Percentiles rank a stretch among this genome's conserved stretches.
Evolutionary conservation across 2,888 invertebrate species (phyloP).

Genomic region (Dynastes hyllus): DNA sequence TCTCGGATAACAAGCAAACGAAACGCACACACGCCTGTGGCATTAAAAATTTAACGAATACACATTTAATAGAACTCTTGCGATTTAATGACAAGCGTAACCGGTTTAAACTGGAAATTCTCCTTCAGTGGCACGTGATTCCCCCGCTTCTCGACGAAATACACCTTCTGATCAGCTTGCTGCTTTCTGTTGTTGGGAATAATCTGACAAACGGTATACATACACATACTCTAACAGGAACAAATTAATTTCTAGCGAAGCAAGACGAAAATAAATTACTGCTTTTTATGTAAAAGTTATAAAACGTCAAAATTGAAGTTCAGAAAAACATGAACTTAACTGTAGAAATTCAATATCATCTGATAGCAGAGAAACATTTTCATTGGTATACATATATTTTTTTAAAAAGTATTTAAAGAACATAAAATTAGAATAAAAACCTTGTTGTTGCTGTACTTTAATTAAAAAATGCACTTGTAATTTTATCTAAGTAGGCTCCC

Average conservation of each 20-base stretch:
- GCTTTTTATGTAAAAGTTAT: not conserved
- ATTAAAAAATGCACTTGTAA: too few species aligned
- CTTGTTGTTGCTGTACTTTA: too few species aligned
- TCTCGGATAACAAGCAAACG: too few species aligned
- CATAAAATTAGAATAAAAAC: too few species aligned
- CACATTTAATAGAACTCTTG: not conserved
- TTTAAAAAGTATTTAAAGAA: not conserved
- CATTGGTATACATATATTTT: not conserved
- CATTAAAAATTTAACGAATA: not conserved
- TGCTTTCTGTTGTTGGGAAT: not conserved
- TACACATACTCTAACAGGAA: not conserved
- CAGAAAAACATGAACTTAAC: not conserved
- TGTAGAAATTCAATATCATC: not conserved
- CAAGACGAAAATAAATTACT: not conserved
- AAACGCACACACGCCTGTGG: too few species aligned
- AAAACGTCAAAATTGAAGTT: not conserved
- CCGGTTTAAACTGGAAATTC: slow-evolving; percentile 13
- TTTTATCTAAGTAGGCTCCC: too few species aligned
- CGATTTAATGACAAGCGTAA: not conserved
- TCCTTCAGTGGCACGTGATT: not conserved
- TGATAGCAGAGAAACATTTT: not conserved
- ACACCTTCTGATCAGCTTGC: not conserved
- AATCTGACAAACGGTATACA: not conserved
- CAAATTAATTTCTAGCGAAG: not conserved
- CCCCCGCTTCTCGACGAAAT: not conserved